phyloP scores from a whole-genome alignment of 2,797 vertebrate species.

The Acipenser transmontanus region DNA sequence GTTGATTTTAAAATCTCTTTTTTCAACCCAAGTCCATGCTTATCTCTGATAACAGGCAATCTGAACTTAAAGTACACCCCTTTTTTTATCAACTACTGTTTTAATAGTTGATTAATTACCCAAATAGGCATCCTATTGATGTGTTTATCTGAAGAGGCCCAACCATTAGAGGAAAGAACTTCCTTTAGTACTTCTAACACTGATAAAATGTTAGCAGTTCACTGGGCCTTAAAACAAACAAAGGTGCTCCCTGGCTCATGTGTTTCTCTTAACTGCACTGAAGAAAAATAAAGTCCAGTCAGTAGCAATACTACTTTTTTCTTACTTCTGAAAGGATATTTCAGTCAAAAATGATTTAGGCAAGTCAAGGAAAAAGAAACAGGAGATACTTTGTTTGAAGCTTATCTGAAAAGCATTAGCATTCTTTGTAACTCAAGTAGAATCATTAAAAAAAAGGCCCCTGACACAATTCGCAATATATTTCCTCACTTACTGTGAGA shows the following conservation, averaged over 20 bases:
- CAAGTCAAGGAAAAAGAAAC: no score
- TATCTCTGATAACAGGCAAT: no score
- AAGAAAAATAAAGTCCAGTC: conserved; percentile 24
- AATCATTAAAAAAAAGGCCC: background rate
- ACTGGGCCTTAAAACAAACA: conserved; percentile 71
- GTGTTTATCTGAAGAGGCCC: conserved; percentile 48
- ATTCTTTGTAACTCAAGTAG: background rate
- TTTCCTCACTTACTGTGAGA: background rate
- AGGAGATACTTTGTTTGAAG: no score
- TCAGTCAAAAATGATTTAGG: conserved; percentile 26
- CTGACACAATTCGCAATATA: background rate
- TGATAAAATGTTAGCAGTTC: conserved; percentile 63
- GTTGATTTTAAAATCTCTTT: no score
- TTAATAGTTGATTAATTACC: conserved; percentile 77
- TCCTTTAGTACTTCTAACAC: conserved; percentile 67
- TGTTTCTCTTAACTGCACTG: conserved; percentile 23
- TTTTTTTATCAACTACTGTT: conserved; percentile 69
- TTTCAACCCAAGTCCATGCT: no score
- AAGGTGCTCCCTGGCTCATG: conserved; percentile 60
- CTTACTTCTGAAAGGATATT: conserved; percentile 19
- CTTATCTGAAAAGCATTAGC: background rate
- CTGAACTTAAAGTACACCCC: conserved; percentile 12
- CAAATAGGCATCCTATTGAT: conserved; percentile 53
- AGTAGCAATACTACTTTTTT: conserved; percentile 8
- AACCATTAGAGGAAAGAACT: conserved; percentile 39